These are phyloP conservation scores for Matsumyia berberina DNA, from an alignment of 2,888 invertebrate species.

Conservation along the genomic window DNA sequence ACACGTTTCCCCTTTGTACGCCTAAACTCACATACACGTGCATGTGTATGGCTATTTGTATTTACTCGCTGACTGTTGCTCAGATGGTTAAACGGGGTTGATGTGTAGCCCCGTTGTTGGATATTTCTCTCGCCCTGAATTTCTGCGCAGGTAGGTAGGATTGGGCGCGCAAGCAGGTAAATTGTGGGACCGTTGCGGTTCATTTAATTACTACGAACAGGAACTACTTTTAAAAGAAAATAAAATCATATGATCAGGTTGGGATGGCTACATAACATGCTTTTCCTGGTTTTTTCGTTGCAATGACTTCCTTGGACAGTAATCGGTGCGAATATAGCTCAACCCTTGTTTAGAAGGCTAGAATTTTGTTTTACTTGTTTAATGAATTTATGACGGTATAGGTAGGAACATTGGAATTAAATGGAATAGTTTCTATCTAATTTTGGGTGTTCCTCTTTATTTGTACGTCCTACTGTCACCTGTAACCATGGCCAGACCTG, in stretches of 20 bases:
- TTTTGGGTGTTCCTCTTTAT: too few relatives aligned
- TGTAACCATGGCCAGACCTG: too few relatives aligned
- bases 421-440: not conserved
- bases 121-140: constrained; percentile 44
- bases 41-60: constrained; percentile 25
- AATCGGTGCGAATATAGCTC: not conserved
- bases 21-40: constrained; percentile 3
- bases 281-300: not conserved
- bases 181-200: constrained; percentile 49
- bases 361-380: not conserved
- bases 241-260: constrained; percentile 29
- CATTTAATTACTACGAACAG: constrained; percentile 50
- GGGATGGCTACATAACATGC: not conserved
- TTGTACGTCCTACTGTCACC: too few relatives aligned
- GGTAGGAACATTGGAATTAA: too few relatives aligned
- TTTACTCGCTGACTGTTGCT: constrained; percentile 52
- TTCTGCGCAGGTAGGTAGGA: constrained; percentile 56
- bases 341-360: not conserved
- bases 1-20: constrained; percentile 57
- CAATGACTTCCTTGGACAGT: not conserved
- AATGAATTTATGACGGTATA: not conserved
- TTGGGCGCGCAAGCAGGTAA: constrained; percentile 52
- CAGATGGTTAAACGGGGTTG: constrained; percentile 55
- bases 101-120: constrained; percentile 35
- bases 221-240: constrained; percentile 3